These are phyloP conservation scores for Drosophila basisetae DNA, from an alignment of 2,888 invertebrate species.

Conservation along the genomic window DNA sequence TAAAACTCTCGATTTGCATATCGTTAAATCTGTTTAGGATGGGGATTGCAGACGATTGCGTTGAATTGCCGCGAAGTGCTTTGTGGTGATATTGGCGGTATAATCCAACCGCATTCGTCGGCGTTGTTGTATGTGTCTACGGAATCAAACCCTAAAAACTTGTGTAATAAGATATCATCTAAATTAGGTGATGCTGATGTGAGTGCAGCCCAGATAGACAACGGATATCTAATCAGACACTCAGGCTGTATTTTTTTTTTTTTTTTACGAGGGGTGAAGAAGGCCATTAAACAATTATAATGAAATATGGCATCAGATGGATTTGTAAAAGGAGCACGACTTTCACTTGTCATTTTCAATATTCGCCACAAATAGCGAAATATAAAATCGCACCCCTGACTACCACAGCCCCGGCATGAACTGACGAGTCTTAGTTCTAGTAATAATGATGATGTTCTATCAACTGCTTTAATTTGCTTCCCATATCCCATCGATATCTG, in stretches of 20 bases:
- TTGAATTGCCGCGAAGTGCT: conserved; percentile 16
- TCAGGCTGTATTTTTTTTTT: conserved; percentile 9
- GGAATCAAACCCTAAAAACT: conserved; percentile 34
- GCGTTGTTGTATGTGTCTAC: conserved; percentile 17
- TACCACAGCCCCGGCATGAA: conserved; percentile 1
- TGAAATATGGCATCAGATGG: conserved; percentile 18
- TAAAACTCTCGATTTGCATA: conserved; percentile 38
- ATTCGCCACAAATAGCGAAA: conserved; percentile 46
- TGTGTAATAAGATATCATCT: conserved; percentile 48
- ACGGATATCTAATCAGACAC: conserved; percentile 1
- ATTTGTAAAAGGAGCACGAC: conserved; percentile 3
- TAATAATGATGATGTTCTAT: conserved; percentile 31
- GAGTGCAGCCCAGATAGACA: conserved; percentile 10
- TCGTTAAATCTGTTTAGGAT: conserved; percentile 5
- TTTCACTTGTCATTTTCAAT: conserved; percentile 63
- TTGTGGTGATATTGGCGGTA: conserved; percentile 40
- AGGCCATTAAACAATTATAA: conserved; percentile 47
- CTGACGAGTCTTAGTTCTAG: conserved; percentile 8
- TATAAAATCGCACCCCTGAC: conserved; percentile 18
- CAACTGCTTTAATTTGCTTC: conserved; percentile 16
- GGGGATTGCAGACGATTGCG: not conserved
- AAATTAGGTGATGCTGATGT: conserved; percentile 34
- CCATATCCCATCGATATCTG: not conserved
- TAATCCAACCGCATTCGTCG: conserved; percentile 38
- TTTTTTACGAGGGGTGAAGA: not conserved